A percentile compares a stretch with the other conserved stretches of the same genome.
Evolutionary conservation across 2,888 invertebrate genomes (phyloP).

Genomic region (Malachius bipustulatus): DNA sequence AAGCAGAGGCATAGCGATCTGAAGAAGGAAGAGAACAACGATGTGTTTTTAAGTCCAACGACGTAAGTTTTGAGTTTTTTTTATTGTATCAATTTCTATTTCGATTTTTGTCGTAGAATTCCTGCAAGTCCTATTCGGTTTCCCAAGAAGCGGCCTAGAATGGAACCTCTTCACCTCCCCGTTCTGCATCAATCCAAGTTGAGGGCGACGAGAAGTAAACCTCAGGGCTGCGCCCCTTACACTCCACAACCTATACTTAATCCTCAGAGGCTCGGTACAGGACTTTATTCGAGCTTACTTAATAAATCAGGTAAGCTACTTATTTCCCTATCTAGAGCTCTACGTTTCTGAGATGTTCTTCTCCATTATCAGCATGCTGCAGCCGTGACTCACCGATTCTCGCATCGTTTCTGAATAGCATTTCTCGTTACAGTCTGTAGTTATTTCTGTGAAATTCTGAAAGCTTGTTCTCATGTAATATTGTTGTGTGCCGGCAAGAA

Average conservation of each 20-base stretch:
- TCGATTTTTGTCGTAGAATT: slow-evolving; percentile 39
- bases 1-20: slow-evolving; percentile 33
- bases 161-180: slow-evolving; percentile 45
- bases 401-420: too few relatives aligned
- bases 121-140: slow-evolving; percentile 54
- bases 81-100: background rate
- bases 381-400: too few relatives aligned
- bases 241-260: slow-evolving; percentile 92
- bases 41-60: slow-evolving; percentile 67
- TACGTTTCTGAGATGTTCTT: too few relatives aligned
- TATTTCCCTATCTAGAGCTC: too few relatives aligned
- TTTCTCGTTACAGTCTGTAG: too few relatives aligned
- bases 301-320: slow-evolving; percentile 20
- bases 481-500: too few relatives aligned
- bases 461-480: too few relatives aligned
- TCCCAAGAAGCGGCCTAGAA: slow-evolving; percentile 51
- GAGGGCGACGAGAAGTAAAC: slow-evolving; percentile 38
- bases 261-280: slow-evolving; percentile 80
- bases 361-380: too few relatives aligned
- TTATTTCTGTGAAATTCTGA: too few relatives aligned
- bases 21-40: slow-evolving; percentile 57
- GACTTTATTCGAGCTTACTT: slow-evolving; percentile 50
- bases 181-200: slow-evolving; percentile 41
- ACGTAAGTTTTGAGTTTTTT: slow-evolving; percentile 29
- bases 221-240: slow-evolving; percentile 50